A percentile compares a stretch with the other conserved stretches of the same genome.
These are phyloP conservation scores for Caenorhabditis briggsae DNA, from an alignment of 1,140 invertebrate genomes.

Conservation along the genomic window DNA sequence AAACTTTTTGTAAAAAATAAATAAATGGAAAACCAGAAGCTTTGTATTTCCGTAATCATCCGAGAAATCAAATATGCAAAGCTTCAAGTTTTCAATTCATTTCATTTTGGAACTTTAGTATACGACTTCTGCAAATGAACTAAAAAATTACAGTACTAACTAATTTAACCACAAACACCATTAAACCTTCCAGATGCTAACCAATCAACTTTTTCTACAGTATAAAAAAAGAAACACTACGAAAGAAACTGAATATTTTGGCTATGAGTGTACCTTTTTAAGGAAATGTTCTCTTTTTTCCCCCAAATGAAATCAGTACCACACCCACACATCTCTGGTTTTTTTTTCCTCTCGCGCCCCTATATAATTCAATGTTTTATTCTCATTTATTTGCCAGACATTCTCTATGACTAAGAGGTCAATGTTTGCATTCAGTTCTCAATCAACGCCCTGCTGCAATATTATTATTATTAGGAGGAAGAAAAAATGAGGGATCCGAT, in stretches of 20 bases:
- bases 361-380: slow-evolving; percentile 36
- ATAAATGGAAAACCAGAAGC: too few relatives aligned
- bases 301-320: slow-evolving; percentile 39
- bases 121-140: too few relatives aligned
- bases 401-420: slow-evolving; percentile 48
- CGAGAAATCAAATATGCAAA: too few relatives aligned
- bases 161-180: too few relatives aligned
- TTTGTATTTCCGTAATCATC: too few relatives aligned
- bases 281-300: background rate
- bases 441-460: slow-evolving; percentile 17
- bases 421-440: slow-evolving; percentile 52
- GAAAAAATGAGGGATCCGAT: background rate
- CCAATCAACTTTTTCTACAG: background rate
- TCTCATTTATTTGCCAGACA: slow-evolving; percentile 52
- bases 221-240: background rate
- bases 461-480: background rate
- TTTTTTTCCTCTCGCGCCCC: background rate
- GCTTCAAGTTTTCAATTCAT: too few relatives aligned
- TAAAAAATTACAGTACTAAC: too few relatives aligned
- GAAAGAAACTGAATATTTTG: slow-evolving; percentile 4
- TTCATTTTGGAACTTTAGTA: too few relatives aligned
- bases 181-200: too few relatives aligned
- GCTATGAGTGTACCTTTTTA: background rate
- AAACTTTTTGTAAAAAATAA: too few relatives aligned
- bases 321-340: background rate